Evolutionary conservation across 1,140 invertebrate genomes (phyloP).

Genomic region (Gryllus bimaculatus): DNA sequence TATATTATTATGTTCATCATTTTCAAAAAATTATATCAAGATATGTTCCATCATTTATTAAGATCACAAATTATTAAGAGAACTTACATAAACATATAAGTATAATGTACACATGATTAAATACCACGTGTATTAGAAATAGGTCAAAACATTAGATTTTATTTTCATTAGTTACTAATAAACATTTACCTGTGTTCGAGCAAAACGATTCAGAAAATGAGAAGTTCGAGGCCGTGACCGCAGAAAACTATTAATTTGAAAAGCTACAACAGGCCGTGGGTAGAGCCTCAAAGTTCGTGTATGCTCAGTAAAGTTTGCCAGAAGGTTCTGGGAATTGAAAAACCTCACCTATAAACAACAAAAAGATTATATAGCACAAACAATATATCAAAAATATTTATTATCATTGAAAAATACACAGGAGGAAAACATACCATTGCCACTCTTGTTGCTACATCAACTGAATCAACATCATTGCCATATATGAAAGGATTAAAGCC

Average conservation of each 20-base stretch:
- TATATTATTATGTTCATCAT: too few species aligned
- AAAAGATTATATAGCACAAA: not conserved
- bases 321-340: slow-evolving; percentile 93
- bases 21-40: too few species aligned
- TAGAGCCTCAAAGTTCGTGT: slow-evolving; percentile 92
- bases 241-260: slow-evolving; percentile 97
- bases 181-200: slow-evolving; percentile 66
- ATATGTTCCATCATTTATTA: too few species aligned
- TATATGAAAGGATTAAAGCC: slow-evolving; percentile 81
- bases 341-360: slow-evolving; percentile 66
- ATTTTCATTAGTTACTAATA: not conserved
- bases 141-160: too few species aligned
- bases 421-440: slow-evolving; percentile 73
- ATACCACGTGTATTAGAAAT: too few species aligned
- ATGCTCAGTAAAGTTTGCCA: slow-evolving; percentile 97
- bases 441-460: slow-evolving; percentile 95
- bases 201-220: slow-evolving; percentile 83
- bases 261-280: slow-evolving; percentile 95
- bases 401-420: not conserved
- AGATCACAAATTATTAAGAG: too few species aligned
- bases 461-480: slow-evolving; percentile 93
- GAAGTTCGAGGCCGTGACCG: slow-evolving; percentile 81
- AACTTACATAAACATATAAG: too few species aligned
- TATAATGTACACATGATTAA: too few species aligned
- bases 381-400: not conserved